phyloP scores from a whole-genome alignment of 2,797 vertebrate genomes.

The Pristis pectinata region DNA sequence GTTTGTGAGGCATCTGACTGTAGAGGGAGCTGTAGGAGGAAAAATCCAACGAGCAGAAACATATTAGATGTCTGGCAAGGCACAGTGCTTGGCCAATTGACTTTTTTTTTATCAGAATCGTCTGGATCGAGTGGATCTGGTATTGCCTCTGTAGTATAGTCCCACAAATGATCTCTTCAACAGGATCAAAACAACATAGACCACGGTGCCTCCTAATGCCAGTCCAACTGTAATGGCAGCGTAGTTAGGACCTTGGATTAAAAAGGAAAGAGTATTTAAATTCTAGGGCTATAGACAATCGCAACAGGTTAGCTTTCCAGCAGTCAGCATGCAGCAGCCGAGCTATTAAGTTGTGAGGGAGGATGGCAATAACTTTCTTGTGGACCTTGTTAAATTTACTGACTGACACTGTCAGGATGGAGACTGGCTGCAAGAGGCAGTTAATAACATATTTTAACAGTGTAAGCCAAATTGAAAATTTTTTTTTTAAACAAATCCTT shows the following conservation, averaged over 20 bases:
- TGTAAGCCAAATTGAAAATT: neutral
- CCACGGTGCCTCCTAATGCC: constrained; percentile 31
- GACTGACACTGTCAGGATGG: too few relatives aligned
- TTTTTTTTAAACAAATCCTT: neutral
- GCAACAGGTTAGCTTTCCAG: neutral
- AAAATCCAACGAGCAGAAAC: neutral
- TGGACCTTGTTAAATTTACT: neutral
- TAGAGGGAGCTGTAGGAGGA: constrained; percentile 4
- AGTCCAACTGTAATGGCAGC: neutral
- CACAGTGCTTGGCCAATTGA: neutral
- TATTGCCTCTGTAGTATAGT: constrained; percentile 26
- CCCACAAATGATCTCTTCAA: constrained; percentile 42
- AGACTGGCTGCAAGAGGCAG: too few relatives aligned
- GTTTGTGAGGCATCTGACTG: neutral
- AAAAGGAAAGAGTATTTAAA: neutral
- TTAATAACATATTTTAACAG: neutral
- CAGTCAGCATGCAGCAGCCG: neutral
- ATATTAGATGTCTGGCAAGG: neutral
- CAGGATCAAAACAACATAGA: constrained; percentile 22
- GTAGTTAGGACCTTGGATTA: constrained; percentile 34
- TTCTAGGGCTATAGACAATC: neutral
- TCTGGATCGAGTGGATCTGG: neutral
- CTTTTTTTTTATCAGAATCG: neutral
- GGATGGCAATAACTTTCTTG: neutral
- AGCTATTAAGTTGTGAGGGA: neutral